Percentiles rank a stretch among this genome's conserved stretches.
Conservation (phyloP, 1,140 invertebrate species). For the Belonocnema kinseyi region DNA sequence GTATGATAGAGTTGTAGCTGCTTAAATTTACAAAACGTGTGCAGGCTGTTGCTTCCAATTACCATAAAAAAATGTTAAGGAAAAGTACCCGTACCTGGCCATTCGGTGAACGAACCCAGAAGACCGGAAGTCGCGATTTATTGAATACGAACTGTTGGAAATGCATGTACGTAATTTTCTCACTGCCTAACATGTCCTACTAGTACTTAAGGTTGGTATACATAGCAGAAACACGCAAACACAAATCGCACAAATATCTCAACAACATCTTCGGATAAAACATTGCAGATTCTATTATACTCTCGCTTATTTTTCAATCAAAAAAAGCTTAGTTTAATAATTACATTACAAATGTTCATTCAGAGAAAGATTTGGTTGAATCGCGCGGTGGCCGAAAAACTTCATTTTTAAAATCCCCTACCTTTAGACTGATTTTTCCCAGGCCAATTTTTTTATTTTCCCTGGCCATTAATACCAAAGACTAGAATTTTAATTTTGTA, state of each 20-base stretch:
- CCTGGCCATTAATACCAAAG: too few relatives aligned
- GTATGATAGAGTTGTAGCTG: too few relatives aligned
- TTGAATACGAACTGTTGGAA: slow-evolving; percentile 51
- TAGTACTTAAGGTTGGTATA: too few relatives aligned
- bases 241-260: slow-evolving; percentile 37
- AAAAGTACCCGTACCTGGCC: background rate
- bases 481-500: too few relatives aligned
- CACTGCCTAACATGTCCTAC: slow-evolving; percentile 40
- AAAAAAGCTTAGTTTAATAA: slow-evolving; percentile 28
- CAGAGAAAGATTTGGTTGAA: background rate
- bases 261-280: background rate
- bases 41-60: too few relatives aligned
- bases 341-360: background rate
- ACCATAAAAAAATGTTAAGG: too few relatives aligned
- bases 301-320: background rate
- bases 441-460: too few relatives aligned
- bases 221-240: slow-evolving; percentile 32
- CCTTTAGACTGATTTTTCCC: too few relatives aligned
- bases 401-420: too few relatives aligned
- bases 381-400: too few relatives aligned
- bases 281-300: slow-evolving; percentile 5
- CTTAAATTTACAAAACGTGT: too few relatives aligned
- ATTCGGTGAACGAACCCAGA: slow-evolving; percentile 55
- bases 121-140: slow-evolving; percentile 60
- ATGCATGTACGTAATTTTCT: slow-evolving; percentile 53